Percentiles rank a stretch among this genome's conserved stretches.
These are phyloP conservation scores for Passer montanus DNA, from an alignment of 2,113 vertebrate species.

Conservation along the genomic window DNA sequence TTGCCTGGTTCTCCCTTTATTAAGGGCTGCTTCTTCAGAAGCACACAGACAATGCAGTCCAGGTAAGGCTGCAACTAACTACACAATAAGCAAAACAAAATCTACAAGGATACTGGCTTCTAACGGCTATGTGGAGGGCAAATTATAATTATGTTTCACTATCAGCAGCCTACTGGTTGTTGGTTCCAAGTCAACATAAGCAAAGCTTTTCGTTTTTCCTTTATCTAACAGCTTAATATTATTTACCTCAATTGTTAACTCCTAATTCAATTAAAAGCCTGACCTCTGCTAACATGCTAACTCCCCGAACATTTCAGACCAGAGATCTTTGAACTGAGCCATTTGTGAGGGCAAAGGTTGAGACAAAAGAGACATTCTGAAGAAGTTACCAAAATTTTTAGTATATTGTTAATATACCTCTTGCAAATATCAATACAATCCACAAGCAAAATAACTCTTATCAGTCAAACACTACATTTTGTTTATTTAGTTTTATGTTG, in stretches of 20 bases:
- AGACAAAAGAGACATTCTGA: not conserved
- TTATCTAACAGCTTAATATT: not conserved
- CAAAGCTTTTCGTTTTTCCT: not conserved
- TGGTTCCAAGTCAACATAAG: not conserved
- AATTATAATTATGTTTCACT: not conserved
- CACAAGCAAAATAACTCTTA: not conserved
- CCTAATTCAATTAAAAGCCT: not conserved
- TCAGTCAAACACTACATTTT: not conserved
- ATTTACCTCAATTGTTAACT: not conserved
- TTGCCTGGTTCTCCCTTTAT: not conserved
- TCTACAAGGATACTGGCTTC: not conserved
- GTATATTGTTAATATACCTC: not conserved
- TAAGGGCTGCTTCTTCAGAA: not conserved
- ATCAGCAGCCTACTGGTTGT: not conserved
- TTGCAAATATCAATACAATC: not conserved
- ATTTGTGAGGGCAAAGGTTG: not conserved
- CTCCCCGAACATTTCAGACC: not conserved
- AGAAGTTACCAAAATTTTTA: not conserved
- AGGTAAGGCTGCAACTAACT: not conserved
- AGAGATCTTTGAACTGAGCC: not conserved
- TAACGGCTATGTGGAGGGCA: not conserved
- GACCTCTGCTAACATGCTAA: not conserved
- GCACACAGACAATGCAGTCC: fast-evolving
- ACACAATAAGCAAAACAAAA: not conserved
- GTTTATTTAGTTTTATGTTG: not conserved